A percentile compares a stretch with the other conserved stretches of the same genome.
Evolutionary conservation across 1,140 invertebrate species (phyloP).

Genomic region (Cydia pomonella): DNA sequence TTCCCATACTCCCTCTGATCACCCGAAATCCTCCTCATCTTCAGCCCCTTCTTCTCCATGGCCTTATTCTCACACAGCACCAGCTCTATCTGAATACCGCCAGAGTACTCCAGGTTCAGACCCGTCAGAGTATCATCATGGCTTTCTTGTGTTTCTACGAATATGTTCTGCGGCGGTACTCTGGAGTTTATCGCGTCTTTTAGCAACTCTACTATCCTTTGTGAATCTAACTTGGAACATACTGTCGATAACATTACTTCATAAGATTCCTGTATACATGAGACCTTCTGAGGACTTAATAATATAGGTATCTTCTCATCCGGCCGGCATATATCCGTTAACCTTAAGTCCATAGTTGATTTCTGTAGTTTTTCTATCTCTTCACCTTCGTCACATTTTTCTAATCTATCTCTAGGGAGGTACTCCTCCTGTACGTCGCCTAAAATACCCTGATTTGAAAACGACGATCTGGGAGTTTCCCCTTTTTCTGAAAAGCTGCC

Average conservation of each 20-base stretch:
- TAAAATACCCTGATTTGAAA: conserved; percentile 72
- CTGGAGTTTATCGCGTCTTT: conserved; percentile 90
- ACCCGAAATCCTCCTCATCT: conserved; percentile 94
- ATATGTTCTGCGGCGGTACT: conserved; percentile 87
- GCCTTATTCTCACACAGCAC: conserved; percentile 89
- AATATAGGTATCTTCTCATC: conserved; percentile 75
- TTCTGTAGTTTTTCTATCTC: conserved; percentile 73
- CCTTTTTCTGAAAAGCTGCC: conserved; percentile 75
- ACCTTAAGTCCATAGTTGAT: conserved; percentile 73
- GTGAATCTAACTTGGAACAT: conserved; percentile 88
- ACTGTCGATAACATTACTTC: conserved; percentile 90
- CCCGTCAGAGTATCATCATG: conserved; percentile 67
- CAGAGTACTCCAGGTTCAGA: conserved; percentile 89
- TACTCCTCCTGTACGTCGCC: conserved; percentile 74
- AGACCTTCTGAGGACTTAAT: conserved; percentile 66
- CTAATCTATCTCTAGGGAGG: conserved; percentile 55
- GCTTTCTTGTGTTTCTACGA: conserved; percentile 78
- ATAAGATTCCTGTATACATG: conserved; percentile 79
- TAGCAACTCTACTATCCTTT: conserved; percentile 90
- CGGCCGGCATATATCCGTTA: conserved; percentile 70
- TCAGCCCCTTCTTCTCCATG: conserved; percentile 90
- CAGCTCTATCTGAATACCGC: conserved; percentile 93
- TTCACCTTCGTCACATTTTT: conserved; percentile 68
- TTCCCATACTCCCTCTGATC: conserved; percentile 95
- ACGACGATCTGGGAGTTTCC: conserved; percentile 75